Evolutionary conservation across 2,113 vertebrate genomes (phyloP), one percentile per base, ranked within the genome.

Genomic region (Rhabdomys dilectus): DNA sequence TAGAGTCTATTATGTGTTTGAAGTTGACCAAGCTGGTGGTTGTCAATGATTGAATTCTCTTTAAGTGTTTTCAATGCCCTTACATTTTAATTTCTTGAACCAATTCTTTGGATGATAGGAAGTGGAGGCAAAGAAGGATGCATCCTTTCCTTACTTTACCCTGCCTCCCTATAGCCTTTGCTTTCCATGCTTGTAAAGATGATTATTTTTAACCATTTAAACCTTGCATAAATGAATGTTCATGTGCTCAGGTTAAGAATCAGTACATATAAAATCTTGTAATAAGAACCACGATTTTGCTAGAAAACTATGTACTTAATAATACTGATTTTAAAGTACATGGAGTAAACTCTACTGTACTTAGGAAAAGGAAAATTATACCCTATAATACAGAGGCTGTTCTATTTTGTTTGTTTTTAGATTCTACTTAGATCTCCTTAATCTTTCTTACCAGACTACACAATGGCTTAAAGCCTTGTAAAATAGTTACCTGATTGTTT

Each of bases 121-220:
- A 93, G 93, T 1, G 34, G 22, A 96, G 60, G 51, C 45, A 95
- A 97, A 91, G 76, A 96, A 78, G 72, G 42, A 90, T 81, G 42
- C 7, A 53, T 91, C 68, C 34, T 95, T 95, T 70, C 77, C n/a
- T 75, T 96, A 42, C 11, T 93, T 62, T 90, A 88, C 11, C 58
- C 7, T 94, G 10, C 48, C 31, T 92, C 70, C 26, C 36, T 82
- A 90, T 2, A 85, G 0, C 22, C 12, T 6, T 87, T 7, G 66
- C 22, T 95, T 91, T 94, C 53, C 88, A 96, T 91, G 22, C 76
- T 97, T 95, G 88, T 93, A 58, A 97, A 97, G 84, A 94, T 85
- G 48, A 51, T 34, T 93, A 80, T 66, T 82, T 66, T 53, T 31
- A 91, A 22, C 8, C 36, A 81, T 85, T 92, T n/a, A 90, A 96